Conservation (phyloP, 2,797 vertebrate species). For the Falco rusticolus region DNA sequence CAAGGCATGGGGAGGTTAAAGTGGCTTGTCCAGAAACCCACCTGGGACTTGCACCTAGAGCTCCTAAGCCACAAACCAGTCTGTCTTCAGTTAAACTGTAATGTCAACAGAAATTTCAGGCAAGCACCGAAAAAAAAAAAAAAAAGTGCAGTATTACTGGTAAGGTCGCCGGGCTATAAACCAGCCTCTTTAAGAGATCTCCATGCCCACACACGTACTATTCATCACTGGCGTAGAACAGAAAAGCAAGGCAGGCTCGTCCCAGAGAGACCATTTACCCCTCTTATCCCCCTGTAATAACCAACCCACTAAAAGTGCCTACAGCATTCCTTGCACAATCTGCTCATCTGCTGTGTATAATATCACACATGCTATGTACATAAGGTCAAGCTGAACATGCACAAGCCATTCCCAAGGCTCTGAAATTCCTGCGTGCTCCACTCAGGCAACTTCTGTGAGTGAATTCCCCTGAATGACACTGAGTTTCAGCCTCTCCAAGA, state of each 20-base stretch:
- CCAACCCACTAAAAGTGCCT: background rate
- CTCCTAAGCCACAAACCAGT: slow-evolving; percentile 27
- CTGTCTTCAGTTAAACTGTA: slow-evolving; percentile 12
- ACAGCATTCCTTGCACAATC: background rate
- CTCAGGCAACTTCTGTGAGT: background rate
- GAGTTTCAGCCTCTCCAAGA: background rate
- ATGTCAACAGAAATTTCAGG: slow-evolving; percentile 16
- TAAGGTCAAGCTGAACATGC: background rate
- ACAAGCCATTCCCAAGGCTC: background rate
- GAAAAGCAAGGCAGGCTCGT: background rate
- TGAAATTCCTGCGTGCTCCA: background rate
- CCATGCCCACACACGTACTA: background rate
- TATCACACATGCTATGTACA: background rate
- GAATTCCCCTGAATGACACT: background rate
- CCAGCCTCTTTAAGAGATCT: background rate
- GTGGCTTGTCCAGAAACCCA: slow-evolving; percentile 17
- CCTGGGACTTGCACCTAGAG: slow-evolving; percentile 23
- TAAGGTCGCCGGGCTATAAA: background rate
- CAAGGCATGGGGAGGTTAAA: background rate
- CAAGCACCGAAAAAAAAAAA: background rate
- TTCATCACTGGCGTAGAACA: background rate
- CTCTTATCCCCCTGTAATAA: background rate
- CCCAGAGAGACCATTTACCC: background rate
- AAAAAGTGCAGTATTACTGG: background rate
- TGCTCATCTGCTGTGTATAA: background rate